These are phyloP conservation scores for Neoscelio sp. DNA, from an alignment of 2,888 invertebrate genomes.

Conservation along the genomic window DNA sequence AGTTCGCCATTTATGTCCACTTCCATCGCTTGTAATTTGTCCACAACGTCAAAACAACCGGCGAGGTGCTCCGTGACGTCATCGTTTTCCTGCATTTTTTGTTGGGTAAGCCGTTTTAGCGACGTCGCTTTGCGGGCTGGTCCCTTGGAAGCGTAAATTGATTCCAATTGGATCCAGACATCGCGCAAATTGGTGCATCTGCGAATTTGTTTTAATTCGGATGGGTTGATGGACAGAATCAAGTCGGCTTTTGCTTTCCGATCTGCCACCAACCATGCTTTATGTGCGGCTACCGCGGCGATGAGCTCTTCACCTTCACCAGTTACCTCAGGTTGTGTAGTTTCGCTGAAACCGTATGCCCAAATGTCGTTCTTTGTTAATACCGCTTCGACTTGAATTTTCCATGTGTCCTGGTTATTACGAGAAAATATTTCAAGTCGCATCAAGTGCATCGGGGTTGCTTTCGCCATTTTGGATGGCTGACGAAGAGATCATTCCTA, in stretches of 20 bases:
- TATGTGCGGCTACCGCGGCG: background rate
- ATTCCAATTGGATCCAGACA: background rate
- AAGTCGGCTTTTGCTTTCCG: constrained; percentile 23
- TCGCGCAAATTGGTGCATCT: constrained; percentile 1
- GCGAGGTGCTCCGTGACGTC: constrained; percentile 4
- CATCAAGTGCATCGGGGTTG: background rate
- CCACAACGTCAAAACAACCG: constrained; percentile 39
- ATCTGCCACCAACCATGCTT: constrained; percentile 3
- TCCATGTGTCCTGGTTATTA: no score
- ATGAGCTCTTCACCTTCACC: background rate
- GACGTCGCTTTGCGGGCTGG: constrained; percentile 10
- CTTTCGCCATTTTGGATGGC: background rate
- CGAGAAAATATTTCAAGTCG: background rate
- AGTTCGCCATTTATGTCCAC: constrained; percentile 19
- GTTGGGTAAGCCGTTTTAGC: background rate
- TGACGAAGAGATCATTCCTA: background rate
- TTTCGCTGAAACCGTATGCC: constrained; percentile 1
- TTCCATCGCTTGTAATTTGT: constrained; percentile 38
- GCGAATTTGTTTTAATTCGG: constrained; percentile 15
- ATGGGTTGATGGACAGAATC: constrained; percentile 13
- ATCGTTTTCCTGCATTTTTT: constrained; percentile 5
- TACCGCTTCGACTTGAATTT: background rate
- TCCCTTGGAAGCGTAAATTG: background rate
- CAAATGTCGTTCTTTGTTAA: background rate
- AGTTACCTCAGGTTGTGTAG: background rate